Percentiles rank a stretch among this genome's conserved stretches.
Evolutionary conservation across 1,140 invertebrate species (phyloP).

Genomic region (Drosophila teissieri): DNA sequence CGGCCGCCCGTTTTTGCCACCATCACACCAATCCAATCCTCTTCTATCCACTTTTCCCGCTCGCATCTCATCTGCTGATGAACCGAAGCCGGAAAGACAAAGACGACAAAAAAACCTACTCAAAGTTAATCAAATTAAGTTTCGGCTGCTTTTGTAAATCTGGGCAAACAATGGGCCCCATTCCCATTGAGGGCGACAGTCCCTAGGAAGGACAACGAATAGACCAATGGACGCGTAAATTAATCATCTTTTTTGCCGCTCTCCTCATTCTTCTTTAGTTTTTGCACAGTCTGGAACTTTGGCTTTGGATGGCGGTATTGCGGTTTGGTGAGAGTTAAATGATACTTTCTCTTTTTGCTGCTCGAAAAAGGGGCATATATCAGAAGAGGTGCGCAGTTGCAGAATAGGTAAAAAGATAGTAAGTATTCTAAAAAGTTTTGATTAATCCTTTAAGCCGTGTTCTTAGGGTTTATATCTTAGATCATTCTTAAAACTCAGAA

Average conservation of each 20-base stretch:
- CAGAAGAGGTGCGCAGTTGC: neutral
- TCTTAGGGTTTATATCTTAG: neutral
- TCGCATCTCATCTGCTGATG: slow-evolving; percentile 47
- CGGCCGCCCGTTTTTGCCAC: neutral
- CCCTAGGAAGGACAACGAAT: slow-evolving; percentile 42
- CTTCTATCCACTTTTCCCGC: slow-evolving; percentile 16
- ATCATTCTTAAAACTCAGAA: too few species aligned
- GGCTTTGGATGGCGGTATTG: slow-evolving; percentile 26
- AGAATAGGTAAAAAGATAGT: slow-evolving; percentile 5
- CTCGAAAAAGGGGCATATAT: neutral
- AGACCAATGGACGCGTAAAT: slow-evolving; percentile 67
- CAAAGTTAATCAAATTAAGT: slow-evolving; percentile 81
- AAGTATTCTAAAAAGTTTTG: slow-evolving; percentile 1
- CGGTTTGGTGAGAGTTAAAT: slow-evolving; percentile 39
- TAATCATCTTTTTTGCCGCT: slow-evolving; percentile 69
- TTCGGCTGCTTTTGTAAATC: slow-evolving; percentile 62
- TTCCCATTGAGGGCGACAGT: slow-evolving; percentile 15
- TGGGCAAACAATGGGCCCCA: slow-evolving; percentile 55
- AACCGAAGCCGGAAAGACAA: slow-evolving; percentile 69
- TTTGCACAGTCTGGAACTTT: slow-evolving; percentile 32
- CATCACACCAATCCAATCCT: slow-evolving; percentile 18
- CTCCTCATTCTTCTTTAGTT: slow-evolving; percentile 2
- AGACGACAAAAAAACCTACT: slow-evolving; percentile 55
- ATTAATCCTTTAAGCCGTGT: neutral
- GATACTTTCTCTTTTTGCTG: slow-evolving; percentile 23